These are phyloP conservation scores for Capitella teleta DNA, from an alignment of 1,140 invertebrate species.

Conservation along the genomic window DNA sequence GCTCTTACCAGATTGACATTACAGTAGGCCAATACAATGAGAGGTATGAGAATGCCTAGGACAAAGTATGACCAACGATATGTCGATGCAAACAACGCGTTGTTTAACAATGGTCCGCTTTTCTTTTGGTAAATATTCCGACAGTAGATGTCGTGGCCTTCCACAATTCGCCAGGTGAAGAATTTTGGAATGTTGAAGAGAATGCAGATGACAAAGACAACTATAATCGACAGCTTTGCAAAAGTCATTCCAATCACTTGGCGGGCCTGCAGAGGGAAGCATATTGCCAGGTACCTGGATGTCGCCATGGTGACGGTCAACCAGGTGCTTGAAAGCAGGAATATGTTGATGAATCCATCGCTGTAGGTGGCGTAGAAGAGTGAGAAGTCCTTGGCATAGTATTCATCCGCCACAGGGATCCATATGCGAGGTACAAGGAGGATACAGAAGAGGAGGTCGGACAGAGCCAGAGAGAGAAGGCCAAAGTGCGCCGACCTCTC, in stretches of 20 bases:
- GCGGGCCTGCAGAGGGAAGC: slow-evolving; percentile 34
- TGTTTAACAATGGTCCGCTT: slow-evolving; percentile 3
- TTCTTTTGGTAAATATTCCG: background rate
- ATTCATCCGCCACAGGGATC: too few species aligned
- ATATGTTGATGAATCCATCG: slow-evolving; percentile 29
- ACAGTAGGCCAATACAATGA: slow-evolving; percentile 14
- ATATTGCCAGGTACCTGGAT: slow-evolving; percentile 33
- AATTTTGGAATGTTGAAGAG: slow-evolving; percentile 27
- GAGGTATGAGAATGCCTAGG: slow-evolving; percentile 15
- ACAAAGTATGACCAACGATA: slow-evolving; percentile 14
- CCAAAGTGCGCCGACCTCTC: too few species aligned
- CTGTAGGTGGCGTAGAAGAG: slow-evolving; percentile 11
- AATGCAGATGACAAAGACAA: slow-evolving; percentile 24
- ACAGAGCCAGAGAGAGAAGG: too few species aligned
- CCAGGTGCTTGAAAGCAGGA: slow-evolving; percentile 35
- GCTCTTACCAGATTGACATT: slow-evolving; percentile 23
- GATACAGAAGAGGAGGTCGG: too few species aligned
- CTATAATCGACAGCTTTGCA: slow-evolving; percentile 25
- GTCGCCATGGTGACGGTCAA: slow-evolving; percentile 37
- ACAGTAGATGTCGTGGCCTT: slow-evolving; percentile 15
- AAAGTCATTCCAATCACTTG: slow-evolving; percentile 28
- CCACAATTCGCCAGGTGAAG: slow-evolving; percentile 22
- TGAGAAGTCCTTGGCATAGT: too few species aligned
- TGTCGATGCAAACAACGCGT: too few species aligned
- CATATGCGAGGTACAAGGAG: too few species aligned